These are phyloP conservation scores for Actinernus sp. DNA, from an alignment of 92 coral and sea anemone species.

Conservation along the genomic window DNA sequence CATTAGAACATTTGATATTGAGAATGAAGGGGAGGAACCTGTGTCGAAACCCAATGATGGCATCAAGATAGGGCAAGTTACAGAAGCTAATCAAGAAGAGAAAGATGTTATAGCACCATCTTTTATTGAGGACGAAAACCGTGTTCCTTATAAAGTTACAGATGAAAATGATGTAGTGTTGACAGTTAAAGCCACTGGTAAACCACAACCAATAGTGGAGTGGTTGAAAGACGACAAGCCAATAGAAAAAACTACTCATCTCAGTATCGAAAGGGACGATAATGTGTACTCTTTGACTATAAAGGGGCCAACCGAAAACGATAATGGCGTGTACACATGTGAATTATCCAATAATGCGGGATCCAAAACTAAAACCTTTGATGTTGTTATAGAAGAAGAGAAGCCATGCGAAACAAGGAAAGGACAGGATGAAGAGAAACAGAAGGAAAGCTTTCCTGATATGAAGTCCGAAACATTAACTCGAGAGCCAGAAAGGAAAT, in stretches of 20 bases:
- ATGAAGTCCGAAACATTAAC: conserved; percentile 52
- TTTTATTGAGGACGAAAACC: conserved; percentile 41
- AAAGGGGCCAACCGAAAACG: conserved; percentile 54
- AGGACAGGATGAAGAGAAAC: conserved; percentile 54
- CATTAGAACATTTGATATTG: conserved; percentile 69
- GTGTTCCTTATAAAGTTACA: conserved; percentile 47
- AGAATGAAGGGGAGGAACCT: conserved; percentile 60
- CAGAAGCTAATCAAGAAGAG: conserved; percentile 54
- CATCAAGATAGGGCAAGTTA: conserved; percentile 55
- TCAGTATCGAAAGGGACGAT: conserved; percentile 59
- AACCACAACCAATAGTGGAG: conserved; percentile 69
- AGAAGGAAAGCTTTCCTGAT: conserved; percentile 60
- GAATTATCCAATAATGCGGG: conserved; percentile 74
- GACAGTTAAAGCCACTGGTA: conserved; percentile 53
- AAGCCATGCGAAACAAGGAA: conserved; percentile 64
- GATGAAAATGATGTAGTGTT: conserved; percentile 60
- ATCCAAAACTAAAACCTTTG: conserved; percentile 58
- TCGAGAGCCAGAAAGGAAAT: conserved; percentile 22
- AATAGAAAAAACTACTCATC: conserved; percentile 42
- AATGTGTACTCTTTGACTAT: conserved; percentile 55
- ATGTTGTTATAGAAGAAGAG: conserved; percentile 70
- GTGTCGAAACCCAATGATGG: neutral
- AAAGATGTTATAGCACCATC: conserved; percentile 46
- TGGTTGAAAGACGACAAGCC: conserved; percentile 80
- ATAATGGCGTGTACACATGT: conserved; percentile 77